These are phyloP conservation scores for Allobates femoralis DNA, from an alignment of 2,797 vertebrate species.

Conservation along the genomic window DNA sequence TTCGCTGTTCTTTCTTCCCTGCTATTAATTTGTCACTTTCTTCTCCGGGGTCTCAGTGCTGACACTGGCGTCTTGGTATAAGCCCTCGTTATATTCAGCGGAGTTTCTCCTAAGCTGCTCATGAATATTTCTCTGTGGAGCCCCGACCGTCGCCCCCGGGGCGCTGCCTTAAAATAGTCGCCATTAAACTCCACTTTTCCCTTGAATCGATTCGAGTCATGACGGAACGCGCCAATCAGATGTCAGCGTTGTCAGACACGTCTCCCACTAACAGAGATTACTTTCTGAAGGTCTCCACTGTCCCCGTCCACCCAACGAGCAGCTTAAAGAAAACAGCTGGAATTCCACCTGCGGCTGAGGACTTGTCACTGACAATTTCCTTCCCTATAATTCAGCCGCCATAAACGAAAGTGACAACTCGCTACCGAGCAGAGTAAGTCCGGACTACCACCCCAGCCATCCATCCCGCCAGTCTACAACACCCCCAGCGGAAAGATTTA, in stretches of 20 bases:
- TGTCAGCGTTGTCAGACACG: neutral
- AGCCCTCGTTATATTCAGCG: neutral
- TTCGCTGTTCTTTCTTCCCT: neutral
- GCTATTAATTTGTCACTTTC: neutral
- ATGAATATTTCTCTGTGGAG: neutral
- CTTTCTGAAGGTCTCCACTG: neutral
- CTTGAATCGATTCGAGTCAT: neutral
- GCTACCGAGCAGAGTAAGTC: neutral
- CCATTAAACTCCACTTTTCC: neutral
- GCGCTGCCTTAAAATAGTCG: constrained; percentile 1
- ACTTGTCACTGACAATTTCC: constrained; percentile 41
- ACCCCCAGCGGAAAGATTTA: neutral
- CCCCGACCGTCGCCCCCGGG: neutral
- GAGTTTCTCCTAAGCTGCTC: neutral
- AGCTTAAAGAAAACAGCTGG: neutral
- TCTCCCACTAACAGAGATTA: neutral
- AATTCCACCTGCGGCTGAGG: constrained; percentile 6
- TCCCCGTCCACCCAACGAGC: neutral
- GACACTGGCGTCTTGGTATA: neutral
- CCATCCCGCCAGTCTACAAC: neutral
- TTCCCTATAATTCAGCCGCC: neutral
- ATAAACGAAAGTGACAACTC: neutral
- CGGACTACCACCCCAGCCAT: neutral
- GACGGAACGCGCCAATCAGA: neutral
- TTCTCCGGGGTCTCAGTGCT: neutral